These are phyloP conservation scores for Leucophora obtusa DNA, from an alignment of 2,888 invertebrate species.

Conservation along the genomic window DNA sequence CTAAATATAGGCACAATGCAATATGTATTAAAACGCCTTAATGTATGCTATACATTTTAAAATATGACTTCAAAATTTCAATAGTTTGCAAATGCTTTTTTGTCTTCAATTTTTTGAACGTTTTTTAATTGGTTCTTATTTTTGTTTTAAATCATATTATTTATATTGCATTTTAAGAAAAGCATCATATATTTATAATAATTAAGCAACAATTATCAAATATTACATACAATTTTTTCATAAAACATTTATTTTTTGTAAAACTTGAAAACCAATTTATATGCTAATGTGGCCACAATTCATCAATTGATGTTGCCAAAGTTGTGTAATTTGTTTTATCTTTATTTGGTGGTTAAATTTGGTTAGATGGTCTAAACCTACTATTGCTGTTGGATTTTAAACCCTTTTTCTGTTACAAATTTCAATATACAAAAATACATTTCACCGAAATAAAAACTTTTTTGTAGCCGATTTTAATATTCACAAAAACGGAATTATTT, in stretches of 20 bases:
- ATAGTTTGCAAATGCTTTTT: no score
- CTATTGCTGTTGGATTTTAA: conserved; percentile 32
- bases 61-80: no score
- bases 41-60: no score
- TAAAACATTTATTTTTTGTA: conserved; percentile 17
- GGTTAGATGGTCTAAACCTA: conserved; percentile 47
- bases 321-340: conserved; percentile 55
- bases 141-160: no score
- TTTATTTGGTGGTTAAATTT: conserved; percentile 55
- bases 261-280: conserved; percentile 73
- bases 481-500: conserved; percentile 27
- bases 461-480: conserved; percentile 27
- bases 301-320: conserved; percentile 60
- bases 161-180: no score
- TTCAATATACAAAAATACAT: conserved; percentile 31
- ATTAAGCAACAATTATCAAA: no score
- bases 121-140: no score
- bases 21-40: no score
- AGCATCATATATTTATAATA: no score
- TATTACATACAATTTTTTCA: conserved; percentile 20
- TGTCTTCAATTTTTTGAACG: no score
- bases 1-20: conserved; percentile 2
- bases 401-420: conserved; percentile 39
- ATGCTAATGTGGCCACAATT: conserved; percentile 70
- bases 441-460: conserved; percentile 33